phyloP scores from a whole-genome alignment of 2,888 invertebrate species.

The Loripinus fragilis region DNA sequence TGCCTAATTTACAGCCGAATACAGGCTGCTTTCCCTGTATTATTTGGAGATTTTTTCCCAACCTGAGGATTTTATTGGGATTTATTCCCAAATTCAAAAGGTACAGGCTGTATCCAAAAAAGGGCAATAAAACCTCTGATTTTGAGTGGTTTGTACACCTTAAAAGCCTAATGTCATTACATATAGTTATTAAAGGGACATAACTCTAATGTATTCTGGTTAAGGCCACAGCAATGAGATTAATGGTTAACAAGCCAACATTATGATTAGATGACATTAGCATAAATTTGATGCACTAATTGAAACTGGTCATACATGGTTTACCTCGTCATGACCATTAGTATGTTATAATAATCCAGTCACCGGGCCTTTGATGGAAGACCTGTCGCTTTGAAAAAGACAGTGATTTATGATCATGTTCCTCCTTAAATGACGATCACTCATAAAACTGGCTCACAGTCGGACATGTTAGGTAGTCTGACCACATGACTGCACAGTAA shows the following conservation, averaged over 20 bases:
- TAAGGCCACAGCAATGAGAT: too few species aligned
- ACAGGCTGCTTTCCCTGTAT: too few species aligned
- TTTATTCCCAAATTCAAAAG: too few species aligned
- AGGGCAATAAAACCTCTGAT: too few species aligned
- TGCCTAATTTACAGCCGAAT: too few species aligned
- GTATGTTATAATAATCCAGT: slow-evolving; percentile 4
- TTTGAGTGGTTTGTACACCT: too few species aligned
- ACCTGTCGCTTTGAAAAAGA: slow-evolving; percentile 6
- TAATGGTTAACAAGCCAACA: not conserved
- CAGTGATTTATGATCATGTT: slow-evolving; percentile 11
- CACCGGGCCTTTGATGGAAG: not conserved
- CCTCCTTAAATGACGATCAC: not conserved
- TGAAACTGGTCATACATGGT: slow-evolving; percentile 1
- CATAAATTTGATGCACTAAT: slow-evolving; percentile 14
- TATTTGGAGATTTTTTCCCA: too few species aligned
- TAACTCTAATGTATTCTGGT: too few species aligned
- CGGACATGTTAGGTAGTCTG: not conserved
- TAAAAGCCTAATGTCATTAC: too few species aligned
- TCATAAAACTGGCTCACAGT: slow-evolving; percentile 10
- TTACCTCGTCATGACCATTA: not conserved
- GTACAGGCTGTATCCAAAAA: too few species aligned
- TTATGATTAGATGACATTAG: slow-evolving; percentile 7
- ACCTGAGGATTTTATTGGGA: too few species aligned
- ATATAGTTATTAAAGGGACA: too few species aligned
- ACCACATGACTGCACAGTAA: not conserved